Base-by-base conservation (phyloP, 2,113 vertebrate genomes). In the Crotalus tigris region DNA sequence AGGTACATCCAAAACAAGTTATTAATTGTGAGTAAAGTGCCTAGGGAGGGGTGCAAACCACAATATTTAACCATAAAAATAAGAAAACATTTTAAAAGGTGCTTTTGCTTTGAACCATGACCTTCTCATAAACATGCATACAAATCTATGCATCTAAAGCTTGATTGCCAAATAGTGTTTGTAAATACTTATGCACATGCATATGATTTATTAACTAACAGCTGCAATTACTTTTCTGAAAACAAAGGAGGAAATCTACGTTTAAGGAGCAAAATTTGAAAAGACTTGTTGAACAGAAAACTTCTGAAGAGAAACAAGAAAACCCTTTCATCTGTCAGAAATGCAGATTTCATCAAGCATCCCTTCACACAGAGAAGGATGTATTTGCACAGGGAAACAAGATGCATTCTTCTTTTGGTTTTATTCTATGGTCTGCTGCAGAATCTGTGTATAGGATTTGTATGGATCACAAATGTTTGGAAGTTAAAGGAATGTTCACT, bases 1-100 rank as follows among this genome's bases (percentile, higher is more conserved):
- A 98, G 96, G 97, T 98, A 85, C 93, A 87, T 95, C 94, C 96
- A 95, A 97, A 98, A 93, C 95, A 97, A 97, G 94, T 95, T 97
- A 96, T 97, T 97, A 97, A 96, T 97, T 89, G 90, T 95, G 93
- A 93, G 12, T 12, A 0, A 6, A 87, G 87, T 49, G 51, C 21
- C 57, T 57, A 89, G 94, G 92, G 1, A 75, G 88, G 94, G 93
- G 1, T 69, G 69, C 94, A 54, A 90, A 69, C 87, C 26, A 87
- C 94, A 94, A 44, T 94, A 26, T 95, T 97, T 96, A 96, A 92
- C 94, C 91, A 93, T 96, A 81, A 95, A 95, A 88, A 92, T 11
- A 91, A 88, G 94, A 96, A 97, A 97, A 85, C 88, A 64, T 96
- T 97, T 97, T 88, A 93, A 97, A 92, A 96, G 90, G 96, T 96